Evolutionary conservation across 92 coral and sea anemone genomes (phyloP).

Genomic region (Plumapathes pennacea): DNA sequence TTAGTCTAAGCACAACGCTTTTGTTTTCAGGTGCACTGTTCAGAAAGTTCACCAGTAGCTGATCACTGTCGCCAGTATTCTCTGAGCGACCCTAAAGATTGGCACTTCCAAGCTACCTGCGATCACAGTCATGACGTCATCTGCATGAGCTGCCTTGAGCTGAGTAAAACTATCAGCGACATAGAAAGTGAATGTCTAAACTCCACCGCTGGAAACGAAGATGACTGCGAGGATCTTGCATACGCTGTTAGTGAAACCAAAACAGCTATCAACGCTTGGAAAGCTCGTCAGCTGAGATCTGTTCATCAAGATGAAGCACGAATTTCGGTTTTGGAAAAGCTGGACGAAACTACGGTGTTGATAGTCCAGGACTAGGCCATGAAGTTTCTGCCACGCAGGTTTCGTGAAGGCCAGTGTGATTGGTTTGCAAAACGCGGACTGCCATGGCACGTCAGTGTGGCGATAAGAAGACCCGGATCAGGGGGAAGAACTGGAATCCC

Average conservation of each 20-base stretch:
- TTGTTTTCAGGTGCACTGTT: conserved; percentile 10
- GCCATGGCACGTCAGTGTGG: conserved; percentile 33
- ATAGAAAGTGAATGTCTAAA: conserved; percentile 10
- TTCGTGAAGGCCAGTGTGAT: conserved; percentile 20
- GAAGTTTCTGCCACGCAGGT: conserved; percentile 24
- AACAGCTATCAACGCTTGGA: conserved; percentile 13
- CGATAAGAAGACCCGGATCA: conserved; percentile 7
- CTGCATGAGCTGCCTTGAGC: conserved; percentile 10
- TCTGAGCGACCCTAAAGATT: conserved; percentile 18
- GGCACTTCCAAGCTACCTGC: conserved; percentile 1
- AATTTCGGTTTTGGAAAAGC: conserved; percentile 9
- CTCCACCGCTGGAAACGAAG: conserved; percentile 5
- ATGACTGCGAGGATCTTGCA: conserved; percentile 22
- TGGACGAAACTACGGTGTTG: not conserved
- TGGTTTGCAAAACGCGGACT: conserved; percentile 40
- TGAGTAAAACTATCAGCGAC: conserved; percentile 1
- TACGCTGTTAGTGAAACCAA: conserved; percentile 3
- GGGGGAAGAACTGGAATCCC: conserved; percentile 9
- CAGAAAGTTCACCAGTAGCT: conserved; percentile 18
- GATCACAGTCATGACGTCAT: conserved; percentile 13
- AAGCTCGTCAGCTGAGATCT: conserved; percentile 19
- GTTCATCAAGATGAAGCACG: conserved; percentile 31
- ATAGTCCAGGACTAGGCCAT: conserved; percentile 25
- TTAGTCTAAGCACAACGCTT: too few relatives aligned
- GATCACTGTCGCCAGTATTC: conserved; percentile 27